Base-by-base conservation (phyloP, 2,888 invertebrate species). In the Ctena decussata region DNA sequence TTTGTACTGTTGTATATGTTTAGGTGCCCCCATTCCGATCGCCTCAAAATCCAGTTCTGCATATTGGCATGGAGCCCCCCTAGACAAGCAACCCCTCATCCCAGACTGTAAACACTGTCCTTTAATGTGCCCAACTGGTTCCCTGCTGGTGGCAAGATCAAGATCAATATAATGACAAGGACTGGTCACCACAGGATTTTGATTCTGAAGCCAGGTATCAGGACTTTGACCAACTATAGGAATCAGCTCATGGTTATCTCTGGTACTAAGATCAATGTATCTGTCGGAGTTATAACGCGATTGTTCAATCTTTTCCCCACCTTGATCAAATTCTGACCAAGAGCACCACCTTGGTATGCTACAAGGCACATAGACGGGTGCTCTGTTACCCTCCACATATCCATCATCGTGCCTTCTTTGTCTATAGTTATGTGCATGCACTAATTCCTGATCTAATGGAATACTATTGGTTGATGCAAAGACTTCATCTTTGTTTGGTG, bases 291-390 rank as follows among this genome's bases (percentile, higher is more conserved):
- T 3, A 35, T 65, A 6, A 3, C 35, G 65, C 2, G 27, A 5
- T 21, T 49, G 49, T 27, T 11, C 27, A 6, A 46, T n/a, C 21
- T 15, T 15, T 18, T 57, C 57, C 57, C 27, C 8, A 1, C 35
- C 35, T n/a, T 65, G 65, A 65, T 65, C 35, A 35, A 35, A 11
- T 3, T 12, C 3, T 35, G 65, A 12, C 21, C 65, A 32, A 35
- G 32, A 21, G 35, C 35, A 65, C 65, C 65, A 65, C 35, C 65
- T 65, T 35, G 65, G 65, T 35, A 65, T 65, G 35, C 35, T 65
- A 35, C 65, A 65, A 15, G 65, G 65, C 2, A 65, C 65, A 65
- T 65, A 65, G 35, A 65, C 65, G 3, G 65, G 65, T 65, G 65
- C 65, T 35, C 65, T 65, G 35, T 35, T 15, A 18, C 6, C 18